Percentiles rank a stretch among this genome's conserved stretches.
These are phyloP conservation scores for Mylabris phalerata DNA, from an alignment of 1,140 invertebrate genomes.

Conservation along the genomic window DNA sequence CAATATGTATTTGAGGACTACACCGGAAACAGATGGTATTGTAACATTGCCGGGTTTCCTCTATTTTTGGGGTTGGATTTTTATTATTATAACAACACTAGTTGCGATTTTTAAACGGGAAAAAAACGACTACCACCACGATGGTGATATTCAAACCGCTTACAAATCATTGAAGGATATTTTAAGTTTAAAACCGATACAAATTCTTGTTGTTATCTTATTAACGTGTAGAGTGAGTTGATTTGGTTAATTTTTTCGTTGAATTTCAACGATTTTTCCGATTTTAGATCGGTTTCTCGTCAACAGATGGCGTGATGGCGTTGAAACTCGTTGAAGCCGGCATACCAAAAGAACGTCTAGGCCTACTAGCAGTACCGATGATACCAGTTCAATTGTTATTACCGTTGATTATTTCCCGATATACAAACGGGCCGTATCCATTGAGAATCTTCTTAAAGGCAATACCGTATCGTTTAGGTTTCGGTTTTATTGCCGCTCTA, in stretches of 20 bases:
- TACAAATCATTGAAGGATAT: constrained; percentile 83
- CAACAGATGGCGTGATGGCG: constrained; percentile 90
- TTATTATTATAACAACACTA: constrained; percentile 84
- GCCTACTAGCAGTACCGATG: constrained; percentile 83
- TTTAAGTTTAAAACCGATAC: constrained; percentile 74
- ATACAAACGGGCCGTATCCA: constrained; percentile 61
- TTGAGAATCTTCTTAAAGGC: constrained; percentile 85
- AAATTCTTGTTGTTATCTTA: constrained; percentile 69
- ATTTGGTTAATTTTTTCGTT: background rate
- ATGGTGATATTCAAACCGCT: constrained; percentile 55
- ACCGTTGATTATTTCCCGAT: constrained; percentile 70
- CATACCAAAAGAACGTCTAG: constrained; percentile 91
- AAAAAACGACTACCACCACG: constrained; percentile 42
- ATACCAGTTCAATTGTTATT: constrained; percentile 93
- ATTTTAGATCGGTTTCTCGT: constrained; percentile 86
- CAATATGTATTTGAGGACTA: constrained; percentile 80
- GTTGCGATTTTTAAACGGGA: constrained; percentile 89
- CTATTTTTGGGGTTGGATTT: constrained; percentile 91
- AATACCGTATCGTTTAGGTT: constrained; percentile 78
- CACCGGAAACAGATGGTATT: constrained; percentile 62
- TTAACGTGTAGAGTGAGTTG: constrained; percentile 81
- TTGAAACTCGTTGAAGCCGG: constrained; percentile 93
- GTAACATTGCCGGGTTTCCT: constrained; percentile 87
- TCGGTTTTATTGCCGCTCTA: constrained; percentile 75
- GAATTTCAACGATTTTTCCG: constrained; percentile 7